These are phyloP conservation scores for Odontesthes bonariensis DNA, from an alignment of 2,113 vertebrate genomes.

Conservation along the genomic window DNA sequence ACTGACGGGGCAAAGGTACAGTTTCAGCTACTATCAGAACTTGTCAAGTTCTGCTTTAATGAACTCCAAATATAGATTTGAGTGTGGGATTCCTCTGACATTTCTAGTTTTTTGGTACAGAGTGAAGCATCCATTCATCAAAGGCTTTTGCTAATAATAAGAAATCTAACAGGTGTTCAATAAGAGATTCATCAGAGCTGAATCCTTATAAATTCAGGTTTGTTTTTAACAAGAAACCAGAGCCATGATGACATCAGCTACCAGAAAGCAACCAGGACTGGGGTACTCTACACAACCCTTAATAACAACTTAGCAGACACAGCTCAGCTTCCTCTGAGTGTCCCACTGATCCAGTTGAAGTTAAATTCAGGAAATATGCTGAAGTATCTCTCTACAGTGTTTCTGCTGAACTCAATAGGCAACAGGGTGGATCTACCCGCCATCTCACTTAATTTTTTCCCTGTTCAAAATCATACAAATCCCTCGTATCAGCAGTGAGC, in stretches of 20 bases:
- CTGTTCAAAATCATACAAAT: background rate
- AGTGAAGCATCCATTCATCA: too few species aligned
- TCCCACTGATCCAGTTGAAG: background rate
- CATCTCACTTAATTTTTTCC: background rate
- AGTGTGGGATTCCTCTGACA: too few species aligned
- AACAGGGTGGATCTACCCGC: slow-evolving; percentile 16
- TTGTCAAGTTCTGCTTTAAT: background rate
- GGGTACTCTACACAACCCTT: background rate
- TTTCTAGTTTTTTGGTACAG: too few species aligned
- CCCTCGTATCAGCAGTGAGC: background rate
- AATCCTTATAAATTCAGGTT: background rate
- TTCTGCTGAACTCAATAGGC: slow-evolving; percentile 27
- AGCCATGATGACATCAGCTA: background rate
- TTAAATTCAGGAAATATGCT: slow-evolving; percentile 14
- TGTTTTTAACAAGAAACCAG: background rate
- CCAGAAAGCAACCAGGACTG: background rate
- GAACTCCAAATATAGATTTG: too few species aligned
- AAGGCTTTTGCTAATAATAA: background rate
- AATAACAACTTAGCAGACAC: background rate
- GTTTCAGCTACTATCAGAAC: too few species aligned
- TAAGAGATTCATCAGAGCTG: background rate
- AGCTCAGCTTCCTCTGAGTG: background rate
- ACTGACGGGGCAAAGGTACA: too few species aligned
- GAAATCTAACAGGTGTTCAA: background rate
- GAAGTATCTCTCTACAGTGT: slow-evolving; percentile 9